These are phyloP conservation scores for Sitophilus oryzae DNA, from an alignment of 1,140 invertebrate genomes.

Conservation along the genomic window DNA sequence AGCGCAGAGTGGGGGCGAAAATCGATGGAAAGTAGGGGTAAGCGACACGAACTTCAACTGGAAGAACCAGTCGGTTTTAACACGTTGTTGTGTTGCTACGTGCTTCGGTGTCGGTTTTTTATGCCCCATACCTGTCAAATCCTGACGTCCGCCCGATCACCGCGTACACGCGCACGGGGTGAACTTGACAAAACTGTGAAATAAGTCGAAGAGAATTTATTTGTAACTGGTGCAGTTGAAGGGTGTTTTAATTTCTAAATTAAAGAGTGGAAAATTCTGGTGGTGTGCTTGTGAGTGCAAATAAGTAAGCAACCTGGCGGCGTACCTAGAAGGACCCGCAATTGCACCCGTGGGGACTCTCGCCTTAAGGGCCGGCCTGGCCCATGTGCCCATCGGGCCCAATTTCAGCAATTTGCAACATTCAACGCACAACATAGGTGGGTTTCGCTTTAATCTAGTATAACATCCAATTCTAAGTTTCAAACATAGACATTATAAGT, in stretches of 20 bases:
- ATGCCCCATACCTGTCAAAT: conserved; percentile 7
- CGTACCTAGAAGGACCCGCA: conserved; percentile 43
- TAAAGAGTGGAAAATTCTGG: conserved; percentile 12
- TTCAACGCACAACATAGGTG: conserved; percentile 44
- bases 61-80: conserved; percentile 23
- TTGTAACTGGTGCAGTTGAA: background rate
- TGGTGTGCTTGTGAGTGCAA: conserved; percentile 30
- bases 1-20: conserved; percentile 14
- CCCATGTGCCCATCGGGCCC: conserved; percentile 44
- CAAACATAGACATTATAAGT: background rate
- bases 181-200: background rate
- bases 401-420: conserved; percentile 42
- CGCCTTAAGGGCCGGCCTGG: conserved; percentile 42
- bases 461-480: background rate
- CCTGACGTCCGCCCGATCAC: conserved; percentile 8
- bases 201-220: no score
- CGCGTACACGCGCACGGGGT: background rate
- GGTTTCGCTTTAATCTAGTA: conserved; percentile 13
- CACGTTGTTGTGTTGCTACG: conserved; percentile 21
- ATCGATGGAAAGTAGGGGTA: conserved; percentile 35
- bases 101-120: conserved; percentile 6
- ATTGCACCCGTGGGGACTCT: conserved; percentile 44
- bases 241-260: background rate
- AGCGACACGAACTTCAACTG: conserved; percentile 19
- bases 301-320: conserved; percentile 40